A percentile compares a stretch with the other conserved stretches of the same genome.
phyloP scores from a whole-genome alignment of 1,140 invertebrate genomes.

The Hylaeus volcanicus region DNA sequence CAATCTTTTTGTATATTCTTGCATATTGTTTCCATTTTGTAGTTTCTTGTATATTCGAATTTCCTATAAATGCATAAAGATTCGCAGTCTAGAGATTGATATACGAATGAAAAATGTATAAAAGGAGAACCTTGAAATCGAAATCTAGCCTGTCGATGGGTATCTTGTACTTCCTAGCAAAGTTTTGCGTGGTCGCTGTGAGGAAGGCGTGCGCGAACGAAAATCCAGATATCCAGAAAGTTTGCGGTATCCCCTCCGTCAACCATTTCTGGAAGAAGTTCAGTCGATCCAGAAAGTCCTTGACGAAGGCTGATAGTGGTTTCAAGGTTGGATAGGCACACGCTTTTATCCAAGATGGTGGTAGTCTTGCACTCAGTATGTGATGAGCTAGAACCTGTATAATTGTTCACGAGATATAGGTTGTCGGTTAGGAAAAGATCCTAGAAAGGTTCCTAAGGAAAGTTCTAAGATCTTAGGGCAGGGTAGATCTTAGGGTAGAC shows the following conservation, averaged over 20 bases:
- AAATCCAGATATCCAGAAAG: slow-evolving; percentile 97
- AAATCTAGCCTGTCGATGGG: slow-evolving; percentile 88
- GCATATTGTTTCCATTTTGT: too few species aligned
- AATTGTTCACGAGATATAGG: neutral
- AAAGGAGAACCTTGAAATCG: slow-evolving; percentile 29
- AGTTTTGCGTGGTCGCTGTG: slow-evolving; percentile 95
- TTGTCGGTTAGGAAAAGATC: too few species aligned
- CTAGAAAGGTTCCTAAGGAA: too few species aligned
- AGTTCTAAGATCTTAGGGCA: too few species aligned
- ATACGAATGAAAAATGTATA: neutral
- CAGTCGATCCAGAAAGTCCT: slow-evolving; percentile 91
- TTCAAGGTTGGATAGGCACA: slow-evolving; percentile 95
- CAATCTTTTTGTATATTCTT: too few species aligned
- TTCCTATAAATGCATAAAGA: too few species aligned
- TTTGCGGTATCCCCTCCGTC: slow-evolving; percentile 87
- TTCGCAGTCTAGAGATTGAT: too few species aligned
- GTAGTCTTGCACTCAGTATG: slow-evolving; percentile 89
- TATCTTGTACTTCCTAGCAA: slow-evolving; percentile 91
- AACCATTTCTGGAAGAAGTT: slow-evolving; percentile 90
- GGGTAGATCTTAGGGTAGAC: too few species aligned
- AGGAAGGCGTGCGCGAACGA: slow-evolving; percentile 97
- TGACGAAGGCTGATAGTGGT: slow-evolving; percentile 91
- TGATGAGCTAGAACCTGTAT: slow-evolving; percentile 82
- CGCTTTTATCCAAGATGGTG: slow-evolving; percentile 88
- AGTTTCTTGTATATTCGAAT: too few species aligned